Evolutionary conservation across 2,797 vertebrate species (phyloP), one percentile per base, ranked within the genome.

Genomic region (Clarias platycephalus): DNA sequence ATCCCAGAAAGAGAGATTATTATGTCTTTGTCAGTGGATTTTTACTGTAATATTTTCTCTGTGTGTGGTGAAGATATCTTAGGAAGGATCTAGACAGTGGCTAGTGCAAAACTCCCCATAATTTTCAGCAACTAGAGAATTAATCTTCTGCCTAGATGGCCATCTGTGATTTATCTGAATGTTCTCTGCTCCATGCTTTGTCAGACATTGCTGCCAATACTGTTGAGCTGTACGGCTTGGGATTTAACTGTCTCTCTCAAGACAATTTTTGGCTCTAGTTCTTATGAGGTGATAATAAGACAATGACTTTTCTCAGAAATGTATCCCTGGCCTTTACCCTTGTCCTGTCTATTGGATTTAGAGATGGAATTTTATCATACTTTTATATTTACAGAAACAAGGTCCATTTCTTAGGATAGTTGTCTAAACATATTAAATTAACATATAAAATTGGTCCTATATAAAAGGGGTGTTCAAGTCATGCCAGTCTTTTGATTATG

Each of bases 271-370:
- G 92, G 94, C 91, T 90, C 85, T 80, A 75, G 87, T 89, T 93
- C 91, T 93, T 94, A 94, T 94, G 93, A 95, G 91, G 94, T 94
- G 94, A 94, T 94, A 95, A 93, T 94, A 92, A 91, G 88, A 94
- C 82, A 88, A 92, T 93, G 92, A 93, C 90, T 91, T 89, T 85
- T 87, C 85, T 87, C 82, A 82, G 28, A 90, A 90, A 93, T 90
- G 94, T 92, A 90, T 85, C 86, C 40, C 72, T 80, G 91, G 24
- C 90, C 91, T 93, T 86, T 89, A 91, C 92, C 91, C 86, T 86
- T 31, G 53, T 85, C 86, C 86, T 93, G 89, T 93, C 91, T 93
- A 85, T 85, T 85, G 88, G 87, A 89, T 86, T 90, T 87, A 49
- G 80, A 81, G 86, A 84, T 83, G 91, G 92, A 91, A 84, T 91